Evolutionary conservation across 64 coral and sea anemone genomes (phyloP).

Genomic region (Dendronephthya gigantea): DNA sequence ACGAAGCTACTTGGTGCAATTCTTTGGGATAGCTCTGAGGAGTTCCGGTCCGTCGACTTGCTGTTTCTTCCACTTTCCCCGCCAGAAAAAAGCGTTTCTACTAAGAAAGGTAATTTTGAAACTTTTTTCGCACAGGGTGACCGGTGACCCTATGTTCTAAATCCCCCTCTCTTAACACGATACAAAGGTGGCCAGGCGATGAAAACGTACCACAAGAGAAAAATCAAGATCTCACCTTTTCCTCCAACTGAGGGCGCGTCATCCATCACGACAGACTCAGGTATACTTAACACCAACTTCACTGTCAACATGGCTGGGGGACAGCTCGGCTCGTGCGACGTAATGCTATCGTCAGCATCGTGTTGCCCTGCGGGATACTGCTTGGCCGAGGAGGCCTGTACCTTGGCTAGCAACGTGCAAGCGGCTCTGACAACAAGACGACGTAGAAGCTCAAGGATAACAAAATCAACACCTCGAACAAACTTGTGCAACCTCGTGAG

Average conservation of each 20-base stretch:
- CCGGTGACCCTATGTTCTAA: too few relatives aligned
- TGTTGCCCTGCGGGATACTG: constrained; percentile 34
- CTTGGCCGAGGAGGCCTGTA: constrained; percentile 44
- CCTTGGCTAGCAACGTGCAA: constrained; percentile 53
- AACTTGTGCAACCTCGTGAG: constrained; percentile 60
- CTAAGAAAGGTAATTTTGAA: background rate
- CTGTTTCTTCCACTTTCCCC: background rate
- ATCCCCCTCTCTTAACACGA: too few relatives aligned
- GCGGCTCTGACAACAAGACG: constrained; percentile 59
- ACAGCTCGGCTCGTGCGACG: constrained; percentile 8
- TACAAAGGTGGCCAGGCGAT: too few relatives aligned
- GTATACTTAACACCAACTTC: background rate
- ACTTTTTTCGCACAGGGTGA: too few relatives aligned
- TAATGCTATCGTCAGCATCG: background rate
- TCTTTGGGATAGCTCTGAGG: background rate
- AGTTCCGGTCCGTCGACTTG: background rate
- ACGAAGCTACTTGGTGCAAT: background rate
- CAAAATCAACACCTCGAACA: constrained; percentile 69
- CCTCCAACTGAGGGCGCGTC: background rate
- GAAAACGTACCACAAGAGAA: too few relatives aligned
- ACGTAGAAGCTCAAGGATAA: constrained; percentile 71
- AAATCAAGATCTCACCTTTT: background rate
- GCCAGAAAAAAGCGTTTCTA: background rate
- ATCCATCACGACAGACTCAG: background rate
- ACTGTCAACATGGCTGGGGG: background rate